Evolutionary conservation across 1,140 invertebrate genomes (phyloP).

Genomic region (Drosophila nigromelanica): DNA sequence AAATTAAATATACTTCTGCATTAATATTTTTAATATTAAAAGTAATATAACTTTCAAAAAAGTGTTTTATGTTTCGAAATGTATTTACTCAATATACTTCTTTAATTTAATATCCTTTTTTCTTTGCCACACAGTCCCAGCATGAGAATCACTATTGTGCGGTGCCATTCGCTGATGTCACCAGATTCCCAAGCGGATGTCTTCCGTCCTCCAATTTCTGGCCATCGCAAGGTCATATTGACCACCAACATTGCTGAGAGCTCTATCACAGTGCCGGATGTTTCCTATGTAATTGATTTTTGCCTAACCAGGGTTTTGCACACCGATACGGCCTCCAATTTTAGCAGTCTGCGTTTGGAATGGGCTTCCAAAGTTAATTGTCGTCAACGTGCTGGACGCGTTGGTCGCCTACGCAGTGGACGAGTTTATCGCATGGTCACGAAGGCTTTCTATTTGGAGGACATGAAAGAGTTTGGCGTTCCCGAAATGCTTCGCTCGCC

Average conservation of each 20-base stretch:
- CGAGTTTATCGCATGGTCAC: conserved; percentile 94
- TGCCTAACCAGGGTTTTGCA: conserved; percentile 94
- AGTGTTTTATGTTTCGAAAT: no score
- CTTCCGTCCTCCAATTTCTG: conserved; percentile 84
- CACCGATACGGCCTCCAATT: conserved; percentile 90
- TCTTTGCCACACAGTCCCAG: conserved; percentile 12
- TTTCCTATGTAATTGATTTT: conserved; percentile 98
- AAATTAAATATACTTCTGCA: no score
- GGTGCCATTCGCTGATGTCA: conserved; percentile 76
- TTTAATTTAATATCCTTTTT: not conserved
- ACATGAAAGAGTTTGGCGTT: conserved; percentile 84
- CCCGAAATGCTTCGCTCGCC: conserved; percentile 94
- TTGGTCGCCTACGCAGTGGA: conserved; percentile 93
- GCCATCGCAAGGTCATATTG: conserved; percentile 93
- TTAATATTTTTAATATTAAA: no score
- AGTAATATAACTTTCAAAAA: no score
- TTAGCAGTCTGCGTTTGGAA: conserved; percentile 89
- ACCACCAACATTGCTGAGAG: conserved; percentile 99
- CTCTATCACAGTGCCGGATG: conserved; percentile 97
- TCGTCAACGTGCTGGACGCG: conserved; percentile 94
- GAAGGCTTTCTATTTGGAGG: conserved; percentile 88
- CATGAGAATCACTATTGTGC: conserved; percentile 60
- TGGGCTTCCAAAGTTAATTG: conserved; percentile 97
- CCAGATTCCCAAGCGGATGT: conserved; percentile 63
- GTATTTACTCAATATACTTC: no score